phyloP scores from a whole-genome alignment of 2,113 vertebrate species.

The Bos indicus region DNA sequence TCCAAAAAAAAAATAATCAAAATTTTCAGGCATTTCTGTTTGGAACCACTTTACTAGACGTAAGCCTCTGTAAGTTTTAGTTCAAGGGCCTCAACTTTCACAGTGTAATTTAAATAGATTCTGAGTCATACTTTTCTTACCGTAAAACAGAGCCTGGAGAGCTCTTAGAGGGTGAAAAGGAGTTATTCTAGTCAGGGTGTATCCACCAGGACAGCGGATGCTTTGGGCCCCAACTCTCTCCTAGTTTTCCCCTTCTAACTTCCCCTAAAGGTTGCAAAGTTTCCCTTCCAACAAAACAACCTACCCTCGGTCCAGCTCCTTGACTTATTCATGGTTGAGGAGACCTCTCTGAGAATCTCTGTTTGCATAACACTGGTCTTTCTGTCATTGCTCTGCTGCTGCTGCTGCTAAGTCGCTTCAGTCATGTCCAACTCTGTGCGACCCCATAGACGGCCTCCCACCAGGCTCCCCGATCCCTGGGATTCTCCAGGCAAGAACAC shows the following conservation, averaged over 20 bases:
- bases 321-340: neutral
- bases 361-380: neutral
- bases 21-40: neutral
- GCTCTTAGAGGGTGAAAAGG: neutral
- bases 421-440: accelerated
- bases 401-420: neutral
- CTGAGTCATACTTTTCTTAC: neutral
- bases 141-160: neutral
- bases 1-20: neutral
- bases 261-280: neutral
- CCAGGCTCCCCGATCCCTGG: neutral
- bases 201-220: neutral
- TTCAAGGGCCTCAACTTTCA: neutral
- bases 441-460: neutral
- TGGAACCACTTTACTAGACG: neutral
- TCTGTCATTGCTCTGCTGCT: neutral
- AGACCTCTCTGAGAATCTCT: neutral
- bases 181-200: neutral
- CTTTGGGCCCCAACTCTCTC: neutral
- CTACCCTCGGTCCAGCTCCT: neutral
- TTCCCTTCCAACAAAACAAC: neutral
- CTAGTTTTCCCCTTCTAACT: neutral
- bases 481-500: neutral
- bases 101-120: neutral
- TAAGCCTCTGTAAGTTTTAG: neutral